Percentiles rank a stretch among this genome's conserved stretches.
Evolutionary conservation across 2,113 vertebrate species (phyloP).

Genomic region (Saccopteryx leptura): DNA sequence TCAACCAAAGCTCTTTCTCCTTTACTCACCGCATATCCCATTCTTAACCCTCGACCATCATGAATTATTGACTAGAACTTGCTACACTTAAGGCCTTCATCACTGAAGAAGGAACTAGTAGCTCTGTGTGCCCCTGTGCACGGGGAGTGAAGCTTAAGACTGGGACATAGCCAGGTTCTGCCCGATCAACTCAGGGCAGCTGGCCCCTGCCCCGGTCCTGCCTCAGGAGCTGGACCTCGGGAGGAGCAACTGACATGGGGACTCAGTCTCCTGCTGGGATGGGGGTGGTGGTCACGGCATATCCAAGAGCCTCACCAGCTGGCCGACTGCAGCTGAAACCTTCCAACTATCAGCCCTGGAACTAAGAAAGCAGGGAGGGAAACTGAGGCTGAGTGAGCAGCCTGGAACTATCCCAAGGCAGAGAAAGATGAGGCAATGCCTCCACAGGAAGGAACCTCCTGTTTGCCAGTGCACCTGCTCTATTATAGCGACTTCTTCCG

Average conservation of each 20-base stretch:
- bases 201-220: not conserved
- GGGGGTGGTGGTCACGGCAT: not conserved
- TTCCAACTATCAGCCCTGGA: not conserved
- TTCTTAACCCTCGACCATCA: not conserved
- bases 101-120: rapidly evolving
- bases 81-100: not conserved
- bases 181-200: not conserved
- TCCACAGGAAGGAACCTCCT: not conserved
- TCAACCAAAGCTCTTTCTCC: not conserved
- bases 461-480: rapidly evolving
- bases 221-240: not conserved
- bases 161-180: not conserved
- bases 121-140: not conserved
- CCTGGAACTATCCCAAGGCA: not conserved
- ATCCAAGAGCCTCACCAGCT: not conserved
- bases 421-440: not conserved
- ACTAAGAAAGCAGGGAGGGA: not conserved
- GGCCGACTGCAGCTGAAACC: not conserved
- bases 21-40: not conserved
- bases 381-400: not conserved
- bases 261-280: not conserved
- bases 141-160: not conserved
- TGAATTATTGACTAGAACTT: not conserved
- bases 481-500: not conserved
- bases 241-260: not conserved